phyloP scores from a whole-genome alignment of 2,888 invertebrate species.

The Cheilosia impressa region DNA sequence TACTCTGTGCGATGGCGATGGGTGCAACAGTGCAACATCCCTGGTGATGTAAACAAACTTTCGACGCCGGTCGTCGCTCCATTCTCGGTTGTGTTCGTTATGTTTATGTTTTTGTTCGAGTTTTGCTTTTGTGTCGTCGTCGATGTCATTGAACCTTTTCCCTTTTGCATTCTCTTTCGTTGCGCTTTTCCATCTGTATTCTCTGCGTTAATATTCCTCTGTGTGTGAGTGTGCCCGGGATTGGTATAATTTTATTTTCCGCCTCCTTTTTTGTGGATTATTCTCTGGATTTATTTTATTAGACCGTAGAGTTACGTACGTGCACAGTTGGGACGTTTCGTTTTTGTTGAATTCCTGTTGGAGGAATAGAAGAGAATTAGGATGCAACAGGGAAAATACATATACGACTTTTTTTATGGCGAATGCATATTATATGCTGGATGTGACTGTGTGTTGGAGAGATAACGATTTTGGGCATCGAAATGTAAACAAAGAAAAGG shows the following conservation, averaged over 20 bases:
- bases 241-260: slow-evolving; percentile 45
- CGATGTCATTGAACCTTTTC: slow-evolving; percentile 71
- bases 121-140: slow-evolving; percentile 76
- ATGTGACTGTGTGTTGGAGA: slow-evolving; percentile 13
- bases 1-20: slow-evolving; percentile 21
- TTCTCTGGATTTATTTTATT: slow-evolving; percentile 52
- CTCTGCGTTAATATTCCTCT: slow-evolving; percentile 11
- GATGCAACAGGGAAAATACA: slow-evolving; percentile 20
- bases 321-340: slow-evolving; percentile 14
- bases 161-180: slow-evolving; percentile 64
- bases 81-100: slow-evolving; percentile 57
- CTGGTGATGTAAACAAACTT: slow-evolving; percentile 73
- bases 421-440: not conserved
- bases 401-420: not conserved
- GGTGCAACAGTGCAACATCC: slow-evolving; percentile 74
- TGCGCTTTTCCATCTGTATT: slow-evolving; percentile 27
- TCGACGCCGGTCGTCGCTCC: slow-evolving; percentile 74
- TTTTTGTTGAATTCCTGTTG: slow-evolving; percentile 14
- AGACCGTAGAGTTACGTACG: slow-evolving; percentile 25
- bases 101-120: slow-evolving; percentile 75
- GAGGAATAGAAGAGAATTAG: slow-evolving; percentile 12
- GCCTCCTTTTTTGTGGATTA: slow-evolving; percentile 47
- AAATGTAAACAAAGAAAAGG: slow-evolving; percentile 69
- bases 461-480: slow-evolving; percentile 41
- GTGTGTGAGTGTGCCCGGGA: slow-evolving; percentile 6